Base-by-base conservation (phyloP, 1,140 invertebrate species). In the Chymomyza costata region DNA sequence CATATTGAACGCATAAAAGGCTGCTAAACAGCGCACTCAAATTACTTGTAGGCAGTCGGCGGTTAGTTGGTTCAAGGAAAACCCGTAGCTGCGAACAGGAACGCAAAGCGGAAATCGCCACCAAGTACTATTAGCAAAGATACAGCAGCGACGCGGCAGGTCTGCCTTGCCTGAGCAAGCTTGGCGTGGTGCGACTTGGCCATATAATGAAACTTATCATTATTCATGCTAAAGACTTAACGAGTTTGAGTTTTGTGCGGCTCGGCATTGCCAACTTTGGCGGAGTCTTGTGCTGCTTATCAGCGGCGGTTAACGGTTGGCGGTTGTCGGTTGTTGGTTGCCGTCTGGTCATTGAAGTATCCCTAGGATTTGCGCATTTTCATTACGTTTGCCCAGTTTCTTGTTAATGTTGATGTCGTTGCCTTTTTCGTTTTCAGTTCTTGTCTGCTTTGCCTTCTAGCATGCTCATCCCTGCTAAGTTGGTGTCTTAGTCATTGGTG, bases 171-270 rank as follows among this genome's bases (percentile, higher is more conserved):
- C 37, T 47, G 30, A 35, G 39, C 7, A 30, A 37, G 28, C 37
- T 38, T 13, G 45, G 18, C 8, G n/a, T 25, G 44, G 44, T 46
- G 10, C 46, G 49, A 63, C 59, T 34, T 35, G 60, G 47, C 47
- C 53, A 52, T 38, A 45, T 38, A 64, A 55, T 51, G 59, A 74
- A 82, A 73, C 71, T 83, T 82, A 82, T 82, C 78, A 73, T 82
- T 82, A 82, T 82, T 82, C 80, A 82, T 82, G 78, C 71, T 82
- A 82, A 82, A 82, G 78, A 82, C 78, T 82, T 82, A 82, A 82
- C 78, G 78, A 82, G 78, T 73, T 67, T 65, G 64, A 41, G 47
- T 35, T 49, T 5, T 53, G 40, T 49, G 38, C 44, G 30, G 28
- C 58, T n/a, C n/a, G n/a, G n/a, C n/a, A n/a, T n/a, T n/a, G n/a